A percentile compares a stretch with the other conserved stretches of the same genome.
These are phyloP conservation scores for Marisa cornuarietis DNA, from an alignment of 1,140 invertebrate genomes.

Conservation along the genomic window DNA sequence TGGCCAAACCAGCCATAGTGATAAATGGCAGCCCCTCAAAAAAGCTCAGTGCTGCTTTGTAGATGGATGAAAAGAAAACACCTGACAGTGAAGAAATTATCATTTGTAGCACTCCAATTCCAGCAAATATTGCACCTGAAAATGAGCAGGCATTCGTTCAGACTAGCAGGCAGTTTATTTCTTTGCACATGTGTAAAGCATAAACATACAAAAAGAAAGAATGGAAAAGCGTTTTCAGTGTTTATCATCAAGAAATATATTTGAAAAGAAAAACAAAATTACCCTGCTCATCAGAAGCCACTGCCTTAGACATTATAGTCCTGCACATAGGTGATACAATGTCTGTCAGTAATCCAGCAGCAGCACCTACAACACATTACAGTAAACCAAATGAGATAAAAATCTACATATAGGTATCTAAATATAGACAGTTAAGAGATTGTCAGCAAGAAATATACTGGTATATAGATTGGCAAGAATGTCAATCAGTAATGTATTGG, in stretches of 20 bases:
- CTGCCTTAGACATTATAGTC: constrained; percentile 17
- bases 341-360: not conserved
- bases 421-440: no score
- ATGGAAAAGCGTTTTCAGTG: no score
- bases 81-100: not conserved
- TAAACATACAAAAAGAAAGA: no score
- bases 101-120: constrained; percentile 22
- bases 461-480: no score
- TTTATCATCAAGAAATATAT: no score
- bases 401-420: no score
- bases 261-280: not conserved
- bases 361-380: constrained; percentile 14
- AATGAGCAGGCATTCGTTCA: not conserved
- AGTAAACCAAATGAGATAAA: not conserved
- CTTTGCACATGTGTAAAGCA: no score
- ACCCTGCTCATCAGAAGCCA: constrained; percentile 12
- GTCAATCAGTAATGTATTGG: no score
- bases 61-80: not conserved
- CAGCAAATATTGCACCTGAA: constrained; percentile 21
- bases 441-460: no score
- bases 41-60: not conserved
- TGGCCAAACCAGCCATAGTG: not conserved
- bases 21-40: constrained; percentile 13
- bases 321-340: constrained; percentile 21
- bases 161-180: no score